Base-by-base conservation (phyloP, 2,888 invertebrate species). In the Caradrina clavipalpis region DNA sequence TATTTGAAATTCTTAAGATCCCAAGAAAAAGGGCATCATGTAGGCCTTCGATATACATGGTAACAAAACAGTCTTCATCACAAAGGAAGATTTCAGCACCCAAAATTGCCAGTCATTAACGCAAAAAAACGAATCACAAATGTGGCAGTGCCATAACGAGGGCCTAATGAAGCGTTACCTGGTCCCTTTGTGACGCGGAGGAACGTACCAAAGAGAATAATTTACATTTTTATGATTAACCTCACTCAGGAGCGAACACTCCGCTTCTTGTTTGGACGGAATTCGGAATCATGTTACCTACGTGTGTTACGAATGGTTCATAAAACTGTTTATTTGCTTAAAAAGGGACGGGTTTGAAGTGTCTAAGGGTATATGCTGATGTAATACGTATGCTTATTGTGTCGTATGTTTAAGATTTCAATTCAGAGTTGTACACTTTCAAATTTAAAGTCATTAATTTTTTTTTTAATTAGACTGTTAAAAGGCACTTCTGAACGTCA, bases 221-320 rank as follows among this genome's bases (percentile, higher is more conserved):
- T 90, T 91, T 88, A 82, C 87, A 88, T 91, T 89, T 90, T 91
- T 88, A 90, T 88, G 83, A 86, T 81, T 80, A 80, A 77, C 64
- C 77, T 77, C 87, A 86, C 77, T 77, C 86, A 85, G 86, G 86
- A 69, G 67, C 50, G 57, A 64, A 55, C 64, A 42, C 49, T 61
- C 77, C 62, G 53, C 60, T 64, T 59, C 50, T 63, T 72, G 69
- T 80, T 82, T 76, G 79, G 31, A 45, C 35, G 50, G 35, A 73
- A 69, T 76, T 53, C 49, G 50, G 22, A 61, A 73, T 73, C 51
- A 56, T 63, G 58, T 66, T 63, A 45, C 45, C 45, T 45, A 66
- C 49, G 21, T 58, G 35, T 57, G 45, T 64, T 54, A 61, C 21
- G 19, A 26, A 56, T 17, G 13, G 15, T 19, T 55, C 57, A 45